Evolutionary conservation across 2,113 vertebrate genomes (phyloP), one percentile per base, ranked within the genome.

Genomic region (Oreotrochilus melanogaster): DNA sequence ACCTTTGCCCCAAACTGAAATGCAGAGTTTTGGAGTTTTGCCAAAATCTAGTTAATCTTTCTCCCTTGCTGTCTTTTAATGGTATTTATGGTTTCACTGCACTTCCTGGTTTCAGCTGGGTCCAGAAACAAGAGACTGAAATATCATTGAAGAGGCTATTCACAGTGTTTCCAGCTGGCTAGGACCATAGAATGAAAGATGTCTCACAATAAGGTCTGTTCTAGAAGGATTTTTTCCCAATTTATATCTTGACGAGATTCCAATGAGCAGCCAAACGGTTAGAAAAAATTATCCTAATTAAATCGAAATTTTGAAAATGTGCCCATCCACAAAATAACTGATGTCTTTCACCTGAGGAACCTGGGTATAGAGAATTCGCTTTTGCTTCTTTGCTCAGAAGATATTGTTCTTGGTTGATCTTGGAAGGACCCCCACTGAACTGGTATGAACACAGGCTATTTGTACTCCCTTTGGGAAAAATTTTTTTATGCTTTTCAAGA

Each of bases 41-140:
- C 93, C 94, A 95, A 83, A 90, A 88, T 90, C 94, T 96, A 64
- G 88, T 95, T 97, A 96, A 95, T 96, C 85, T 95, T 96, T 96
- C 53, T 95, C 75, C 70, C 81, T 84, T 64, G 86, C 54, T 78
- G 82, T 84, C 85, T 93, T 95, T 93, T 86, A 92, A 93, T 92
- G 79, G 82, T 80, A 93, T 95, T 93, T 97, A 82, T 92, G 92
- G 88, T 91, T 84, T 91, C 0, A 0, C 62, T 45, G 57, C 62
- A 76, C 75, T 94, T 95, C 91, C 93, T 95, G 86, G 82, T 95
- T 96, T 95, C 85, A 96, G 61, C 88, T 95, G 82, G 33, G 74
- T 95, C 95, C 85, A 95, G 91, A 89, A 81, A 39, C 84, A 93
- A 88, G 90, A 94, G 82, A 92, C 70, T 94, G 78, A 95, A 96